Evolutionary conservation across 2,113 vertebrate genomes (phyloP), one percentile per base, ranked within the genome.

Genomic region (Cathartes aura): DNA sequence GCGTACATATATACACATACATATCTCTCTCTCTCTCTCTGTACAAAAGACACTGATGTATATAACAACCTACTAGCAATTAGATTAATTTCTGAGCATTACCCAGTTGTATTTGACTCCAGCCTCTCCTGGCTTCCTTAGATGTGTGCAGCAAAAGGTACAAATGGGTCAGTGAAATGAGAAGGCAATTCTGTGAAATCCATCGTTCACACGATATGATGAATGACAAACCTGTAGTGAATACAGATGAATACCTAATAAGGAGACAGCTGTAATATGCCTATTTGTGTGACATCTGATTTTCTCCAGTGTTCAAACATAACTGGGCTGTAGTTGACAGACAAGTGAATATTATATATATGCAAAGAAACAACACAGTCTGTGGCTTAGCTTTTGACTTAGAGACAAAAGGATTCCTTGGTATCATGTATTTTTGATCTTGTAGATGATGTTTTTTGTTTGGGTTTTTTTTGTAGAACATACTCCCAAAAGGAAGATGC

Each of bases 161-260:
- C 30, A 36, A 48, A 71, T 2, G 32, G 21, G 21, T 64, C 4
- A 4, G 0, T 68, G 60, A 82, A 72, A 79, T 45, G 29, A 50
- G 16, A 81, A 47, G 32, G n/a, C n/a, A 66, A 30, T 59, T 70
- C 53, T 53, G 7, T 80, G 63, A 73, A 70, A 71, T 63, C 64
- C 20, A 2, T 38, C 0, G 0, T 36, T 87, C 21, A 40, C 43
- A 52, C 0, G 2, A 9, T 12, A 13, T 11, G 27, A 40, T 15
- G 17, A 80, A 55, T 24, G 36, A 66, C 59, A 81, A 62, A 78
- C 17, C 19, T 53, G 32, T 48, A 78, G 55, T 70, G 22, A 70
- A 45, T 62, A 36, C 20, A 76, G 19, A 24, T 11, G 52, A 82
- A 80, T 16, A 7, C 30, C 66, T 78, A 15, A 55, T 38, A 24